Percentiles rank a stretch among this genome's conserved stretches.
phyloP scores from a whole-genome alignment of 1,140 invertebrate species.

The Musca domestica region DNA sequence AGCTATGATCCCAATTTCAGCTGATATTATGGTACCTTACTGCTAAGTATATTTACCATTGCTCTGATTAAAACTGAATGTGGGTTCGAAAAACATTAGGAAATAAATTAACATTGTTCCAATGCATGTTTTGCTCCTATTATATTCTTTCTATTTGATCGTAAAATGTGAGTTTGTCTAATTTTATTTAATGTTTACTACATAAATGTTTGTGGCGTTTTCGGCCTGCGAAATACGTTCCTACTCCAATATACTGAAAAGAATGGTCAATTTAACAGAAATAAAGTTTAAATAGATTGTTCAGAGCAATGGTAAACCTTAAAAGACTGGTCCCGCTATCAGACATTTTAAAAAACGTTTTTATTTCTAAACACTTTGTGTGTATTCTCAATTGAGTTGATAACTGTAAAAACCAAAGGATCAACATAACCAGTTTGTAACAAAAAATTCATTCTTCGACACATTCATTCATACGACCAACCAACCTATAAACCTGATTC shows the following conservation, averaged over 20 bases:
- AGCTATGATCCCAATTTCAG: conserved; percentile 56
- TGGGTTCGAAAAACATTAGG: too few species aligned
- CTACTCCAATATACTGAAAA: neutral
- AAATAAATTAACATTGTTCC: neutral
- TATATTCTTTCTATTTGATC: neutral
- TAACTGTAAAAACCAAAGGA: too few species aligned
- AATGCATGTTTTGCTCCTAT: neutral
- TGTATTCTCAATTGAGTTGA: too few species aligned
- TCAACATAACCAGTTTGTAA: too few species aligned
- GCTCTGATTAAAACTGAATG: conserved; percentile 33
- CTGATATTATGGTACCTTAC: conserved; percentile 56
- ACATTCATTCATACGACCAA: too few species aligned
- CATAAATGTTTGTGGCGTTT: conserved; percentile 1
- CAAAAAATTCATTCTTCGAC: too few species aligned
- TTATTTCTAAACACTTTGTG: conserved; percentile 34
- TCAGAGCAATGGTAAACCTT: conserved; percentile 54
- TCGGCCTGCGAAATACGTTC: conserved; percentile 22
- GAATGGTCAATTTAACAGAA: neutral
- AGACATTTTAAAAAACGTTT: conserved; percentile 51
- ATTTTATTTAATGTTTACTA: neutral
- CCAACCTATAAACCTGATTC: too few species aligned
- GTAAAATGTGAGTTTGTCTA: neutral
- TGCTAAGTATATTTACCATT: conserved; percentile 54
- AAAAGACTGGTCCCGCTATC: conserved; percentile 55
- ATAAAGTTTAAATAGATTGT: neutral